Conservation (phyloP, 2,888 invertebrate species). For the Melikaiella ostensackeni region DNA sequence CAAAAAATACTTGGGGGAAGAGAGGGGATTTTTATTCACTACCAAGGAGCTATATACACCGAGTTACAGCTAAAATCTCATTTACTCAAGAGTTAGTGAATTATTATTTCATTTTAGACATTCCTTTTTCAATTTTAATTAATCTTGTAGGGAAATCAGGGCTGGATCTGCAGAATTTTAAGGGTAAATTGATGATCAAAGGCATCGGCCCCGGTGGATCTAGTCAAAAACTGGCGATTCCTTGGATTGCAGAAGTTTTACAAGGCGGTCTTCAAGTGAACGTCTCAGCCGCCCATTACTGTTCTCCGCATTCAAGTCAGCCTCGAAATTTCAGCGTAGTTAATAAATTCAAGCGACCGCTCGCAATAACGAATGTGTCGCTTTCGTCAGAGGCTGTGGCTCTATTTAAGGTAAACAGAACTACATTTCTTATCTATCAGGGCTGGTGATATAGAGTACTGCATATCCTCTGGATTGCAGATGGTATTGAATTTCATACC, state of each 20-base stretch:
- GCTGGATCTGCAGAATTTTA: constrained; percentile 79
- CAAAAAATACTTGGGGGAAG: no score
- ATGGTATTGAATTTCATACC: no score
- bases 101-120: not conserved
- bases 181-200: constrained; percentile 80
- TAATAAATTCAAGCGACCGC: constrained; percentile 86
- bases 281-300: constrained; percentile 79
- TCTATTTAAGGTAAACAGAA: constrained; percentile 80
- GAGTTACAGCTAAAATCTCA: no score
- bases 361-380: constrained; percentile 86
- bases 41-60: no score
- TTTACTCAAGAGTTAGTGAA: no score
- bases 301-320: constrained; percentile 72
- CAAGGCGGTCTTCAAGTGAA: constrained; percentile 81
- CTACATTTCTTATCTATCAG: not conserved
- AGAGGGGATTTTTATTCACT: no score
- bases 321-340: constrained; percentile 81
- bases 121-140: not conserved
- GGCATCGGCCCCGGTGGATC: constrained; percentile 73
- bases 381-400: constrained; percentile 81
- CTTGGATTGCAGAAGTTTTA: constrained; percentile 82
- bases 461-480: no score
- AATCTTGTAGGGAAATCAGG: constrained; percentile 79
- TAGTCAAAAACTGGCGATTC: constrained; percentile 79
- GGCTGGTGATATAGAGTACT: no score